Percentiles rank a stretch among this genome's conserved stretches.
Evolutionary conservation across 2,113 vertebrate species (phyloP).

Genomic region (Eira barbara): DNA sequence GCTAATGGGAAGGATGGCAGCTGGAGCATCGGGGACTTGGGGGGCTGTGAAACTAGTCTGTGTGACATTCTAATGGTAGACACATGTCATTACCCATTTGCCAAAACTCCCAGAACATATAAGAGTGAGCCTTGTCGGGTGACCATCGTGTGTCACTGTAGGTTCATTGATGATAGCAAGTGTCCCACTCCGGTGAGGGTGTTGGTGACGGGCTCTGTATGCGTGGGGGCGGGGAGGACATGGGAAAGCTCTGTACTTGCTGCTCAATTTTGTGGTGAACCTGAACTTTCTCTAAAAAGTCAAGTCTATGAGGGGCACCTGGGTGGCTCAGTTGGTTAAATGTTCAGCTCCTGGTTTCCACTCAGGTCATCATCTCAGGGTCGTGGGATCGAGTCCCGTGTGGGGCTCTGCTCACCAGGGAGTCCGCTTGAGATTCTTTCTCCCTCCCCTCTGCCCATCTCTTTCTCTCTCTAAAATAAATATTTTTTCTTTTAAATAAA

Average conservation of each 20-base stretch:
- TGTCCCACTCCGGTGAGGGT: fast-evolving
- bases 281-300: neutral
- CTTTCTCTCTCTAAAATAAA: too few species aligned
- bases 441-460: too few species aligned
- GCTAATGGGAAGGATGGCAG: neutral
- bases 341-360: too few species aligned
- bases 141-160: neutral
- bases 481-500: neutral
- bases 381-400: too few species aligned
- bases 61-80: neutral
- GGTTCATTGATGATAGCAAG: fast-evolving
- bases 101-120: neutral
- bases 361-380: too few species aligned
- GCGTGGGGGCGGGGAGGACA: fast-evolving
- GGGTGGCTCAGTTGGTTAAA: too few species aligned
- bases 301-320: neutral
- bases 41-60: neutral
- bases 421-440: too few species aligned
- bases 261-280: neutral
- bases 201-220: neutral
- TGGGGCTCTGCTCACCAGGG: too few species aligned
- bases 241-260: neutral
- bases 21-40: neutral
- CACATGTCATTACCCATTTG: fast-evolving
- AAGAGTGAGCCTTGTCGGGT: neutral